These are phyloP conservation scores for Phallusia fumigata DNA, from an alignment of 23 tunicate species.

Conservation along the genomic window DNA sequence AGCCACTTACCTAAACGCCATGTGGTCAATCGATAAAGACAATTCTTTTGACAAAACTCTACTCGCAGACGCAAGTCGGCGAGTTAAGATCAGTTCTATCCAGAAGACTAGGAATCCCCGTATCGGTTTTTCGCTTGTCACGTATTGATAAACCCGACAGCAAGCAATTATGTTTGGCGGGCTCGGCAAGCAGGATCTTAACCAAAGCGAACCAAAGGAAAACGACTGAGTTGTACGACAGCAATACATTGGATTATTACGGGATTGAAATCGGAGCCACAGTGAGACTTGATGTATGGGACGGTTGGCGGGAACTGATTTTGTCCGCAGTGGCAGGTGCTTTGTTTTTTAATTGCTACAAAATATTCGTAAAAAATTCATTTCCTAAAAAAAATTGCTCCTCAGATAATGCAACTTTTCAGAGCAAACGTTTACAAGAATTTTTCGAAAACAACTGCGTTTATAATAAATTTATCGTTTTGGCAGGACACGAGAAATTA, in stretches of 20 bases:
- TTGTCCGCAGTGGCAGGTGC: slow-evolving; percentile 66
- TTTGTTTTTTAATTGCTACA: neutral
- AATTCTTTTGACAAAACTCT: too few species aligned
- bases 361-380: slow-evolving; percentile 28
- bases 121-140: slow-evolving; percentile 71
- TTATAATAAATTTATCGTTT: too few species aligned
- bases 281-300: slow-evolving; percentile 79
- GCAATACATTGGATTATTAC: slow-evolving; percentile 77
- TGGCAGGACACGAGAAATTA: slow-evolving; percentile 83
- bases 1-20: too few species aligned
- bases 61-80: slow-evolving; percentile 4
- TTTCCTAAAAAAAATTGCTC: too few species aligned
- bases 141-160: neutral
- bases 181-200: too few species aligned
- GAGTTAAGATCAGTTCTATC: slow-evolving; percentile 59
- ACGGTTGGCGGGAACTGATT: slow-evolving; percentile 91
- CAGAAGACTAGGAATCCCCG: slow-evolving; percentile 67
- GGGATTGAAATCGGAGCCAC: slow-evolving; percentile 69
- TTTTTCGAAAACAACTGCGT: too few species aligned
- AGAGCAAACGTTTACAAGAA: too few species aligned
- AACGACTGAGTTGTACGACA: slow-evolving; percentile 54
- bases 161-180: too few species aligned
- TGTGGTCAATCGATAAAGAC: too few species aligned
- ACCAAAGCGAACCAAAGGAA: neutral
- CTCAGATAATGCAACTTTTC: too few species aligned